These are phyloP conservation scores for Celastrina argiolus DNA, from an alignment of 2,888 invertebrate species.

Conservation along the genomic window DNA sequence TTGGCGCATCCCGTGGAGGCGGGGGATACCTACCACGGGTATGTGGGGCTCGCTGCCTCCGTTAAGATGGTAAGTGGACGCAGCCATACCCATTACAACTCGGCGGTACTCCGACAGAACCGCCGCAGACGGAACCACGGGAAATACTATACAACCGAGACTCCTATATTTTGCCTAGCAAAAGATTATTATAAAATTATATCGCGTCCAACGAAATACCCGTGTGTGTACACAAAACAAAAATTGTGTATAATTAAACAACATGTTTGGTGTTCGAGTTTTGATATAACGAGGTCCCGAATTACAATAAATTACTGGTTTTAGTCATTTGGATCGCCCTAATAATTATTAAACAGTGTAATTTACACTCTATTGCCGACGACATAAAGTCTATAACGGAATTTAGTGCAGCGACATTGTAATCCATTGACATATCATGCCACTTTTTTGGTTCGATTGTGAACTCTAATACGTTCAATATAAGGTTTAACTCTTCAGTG, in stretches of 20 bases:
- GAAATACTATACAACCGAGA: too few relatives aligned
- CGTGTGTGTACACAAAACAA: slow-evolving; percentile 12
- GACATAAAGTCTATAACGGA: not conserved
- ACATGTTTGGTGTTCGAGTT: slow-evolving; percentile 46
- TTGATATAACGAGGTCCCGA: slow-evolving; percentile 48
- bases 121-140: too few relatives aligned
- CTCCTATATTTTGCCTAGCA: too few relatives aligned
- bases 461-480: not conserved
- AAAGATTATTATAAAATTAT: too few relatives aligned
- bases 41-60: too few relatives aligned
- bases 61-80: too few relatives aligned
- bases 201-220: not conserved
- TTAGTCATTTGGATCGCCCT: slow-evolving; percentile 40
- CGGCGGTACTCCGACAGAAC: too few relatives aligned
- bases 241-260: slow-evolving; percentile 55
- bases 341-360: slow-evolving; percentile 22
- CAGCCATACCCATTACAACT: too few relatives aligned
- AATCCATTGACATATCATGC: not conserved
- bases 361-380: slow-evolving; percentile 22
- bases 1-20: too few relatives aligned
- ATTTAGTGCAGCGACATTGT: not conserved
- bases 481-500: slow-evolving; percentile 2
- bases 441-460: not conserved
- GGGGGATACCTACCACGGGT: too few relatives aligned
- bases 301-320: slow-evolving; percentile 59